phyloP scores from a whole-genome alignment of 2,888 invertebrate genomes.

The Drosophila melanosoma region DNA sequence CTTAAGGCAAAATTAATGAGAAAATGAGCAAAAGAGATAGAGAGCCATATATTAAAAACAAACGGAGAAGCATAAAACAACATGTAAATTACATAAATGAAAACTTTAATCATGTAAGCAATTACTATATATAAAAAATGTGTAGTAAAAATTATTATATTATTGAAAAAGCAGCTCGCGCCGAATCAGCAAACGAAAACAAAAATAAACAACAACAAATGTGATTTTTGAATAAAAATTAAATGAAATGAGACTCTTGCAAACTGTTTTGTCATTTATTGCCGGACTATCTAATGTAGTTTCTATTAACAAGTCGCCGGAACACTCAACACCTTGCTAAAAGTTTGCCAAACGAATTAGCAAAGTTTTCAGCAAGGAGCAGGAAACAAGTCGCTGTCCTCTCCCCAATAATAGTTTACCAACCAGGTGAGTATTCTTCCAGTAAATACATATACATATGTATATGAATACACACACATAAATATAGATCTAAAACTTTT shows the following conservation, averaged over 20 bases:
- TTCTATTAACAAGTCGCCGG: slow-evolving; percentile 46
- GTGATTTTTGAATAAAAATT: slow-evolving; percentile 81
- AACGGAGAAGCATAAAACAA: slow-evolving; percentile 51
- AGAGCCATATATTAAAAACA: slow-evolving; percentile 10
- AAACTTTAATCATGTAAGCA: slow-evolving; percentile 53
- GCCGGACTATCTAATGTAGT: slow-evolving; percentile 55
- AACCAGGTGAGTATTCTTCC: slow-evolving; percentile 15
- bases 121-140: slow-evolving; percentile 37
- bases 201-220: slow-evolving; percentile 65
- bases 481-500: slow-evolving; percentile 44
- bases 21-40: background rate
- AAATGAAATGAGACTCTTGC: slow-evolving; percentile 58
- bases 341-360: slow-evolving; percentile 67
- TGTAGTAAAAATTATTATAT: slow-evolving; percentile 42
- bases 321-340: slow-evolving; percentile 48
- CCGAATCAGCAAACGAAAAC: slow-evolving; percentile 44
- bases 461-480: background rate
- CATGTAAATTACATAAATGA: slow-evolving; percentile 70
- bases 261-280: slow-evolving; percentile 5
- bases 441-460: background rate
- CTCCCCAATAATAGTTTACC: slow-evolving; percentile 40
- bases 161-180: slow-evolving; percentile 61
- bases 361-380: slow-evolving; percentile 59
- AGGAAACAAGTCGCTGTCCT: slow-evolving; percentile 37
- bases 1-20: slow-evolving; percentile 56